Evolutionary conservation across 2,797 vertebrate genomes (phyloP).

Genomic region (Cebuella pygmaea): DNA sequence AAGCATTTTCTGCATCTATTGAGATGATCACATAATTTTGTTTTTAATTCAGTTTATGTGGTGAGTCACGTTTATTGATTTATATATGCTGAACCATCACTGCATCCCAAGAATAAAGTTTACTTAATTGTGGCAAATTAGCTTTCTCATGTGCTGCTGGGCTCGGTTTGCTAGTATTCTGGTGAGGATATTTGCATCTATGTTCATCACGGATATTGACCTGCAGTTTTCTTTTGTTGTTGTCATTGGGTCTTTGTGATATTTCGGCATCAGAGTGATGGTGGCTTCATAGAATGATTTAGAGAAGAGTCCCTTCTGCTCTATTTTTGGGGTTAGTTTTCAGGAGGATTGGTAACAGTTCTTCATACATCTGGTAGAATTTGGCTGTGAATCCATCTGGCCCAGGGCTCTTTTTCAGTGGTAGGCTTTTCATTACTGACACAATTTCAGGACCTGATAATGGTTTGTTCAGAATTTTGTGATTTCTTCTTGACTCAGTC

Average conservation of each 20-base stretch:
- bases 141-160: background rate
- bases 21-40: background rate
- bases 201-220: background rate
- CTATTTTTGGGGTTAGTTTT: background rate
- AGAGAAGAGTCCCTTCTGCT: background rate
- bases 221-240: background rate
- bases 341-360: background rate
- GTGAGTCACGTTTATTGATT: background rate
- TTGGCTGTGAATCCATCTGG: background rate
- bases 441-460: background rate
- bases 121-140: background rate
- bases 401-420: background rate
- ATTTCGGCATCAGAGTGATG: background rate
- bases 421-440: background rate
- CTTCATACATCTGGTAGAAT: background rate
- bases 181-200: background rate
- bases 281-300: background rate
- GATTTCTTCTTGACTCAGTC: background rate
- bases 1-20: background rate
- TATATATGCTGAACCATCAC: background rate
- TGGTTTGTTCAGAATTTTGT: background rate
- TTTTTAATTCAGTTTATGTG: background rate
- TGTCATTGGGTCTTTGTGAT: background rate
- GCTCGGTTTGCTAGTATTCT: background rate
- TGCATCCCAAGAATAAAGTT: background rate